Percentiles rank a stretch among this genome's conserved stretches.
Evolutionary conservation across 2,113 vertebrate genomes (phyloP).

Genomic region (Mobula birostris): DNA sequence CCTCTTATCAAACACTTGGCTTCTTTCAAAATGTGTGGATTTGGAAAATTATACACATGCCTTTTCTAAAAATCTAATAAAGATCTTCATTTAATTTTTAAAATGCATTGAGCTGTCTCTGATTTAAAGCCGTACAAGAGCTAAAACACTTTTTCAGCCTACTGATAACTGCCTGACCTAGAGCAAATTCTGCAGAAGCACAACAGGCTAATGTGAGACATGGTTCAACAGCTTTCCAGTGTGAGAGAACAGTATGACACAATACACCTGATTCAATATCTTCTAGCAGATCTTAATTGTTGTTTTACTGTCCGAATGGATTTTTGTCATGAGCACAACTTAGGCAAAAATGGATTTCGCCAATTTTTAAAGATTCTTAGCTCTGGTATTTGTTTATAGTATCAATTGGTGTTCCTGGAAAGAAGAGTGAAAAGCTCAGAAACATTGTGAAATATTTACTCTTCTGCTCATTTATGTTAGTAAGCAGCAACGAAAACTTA

Average conservation of each 20-base stretch:
- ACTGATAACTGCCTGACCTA: conserved; percentile 1
- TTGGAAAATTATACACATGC: not conserved
- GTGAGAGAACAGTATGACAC: not conserved
- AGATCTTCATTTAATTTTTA: conserved; percentile 8
- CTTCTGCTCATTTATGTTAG: not conserved
- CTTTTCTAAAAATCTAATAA: not conserved
- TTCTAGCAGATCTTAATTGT: not conserved
- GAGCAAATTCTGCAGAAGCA: conserved; percentile 16
- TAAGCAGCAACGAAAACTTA: not conserved
- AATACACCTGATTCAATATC: not conserved
- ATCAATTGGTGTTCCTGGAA: not conserved
- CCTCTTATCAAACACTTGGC: conserved; percentile 1
- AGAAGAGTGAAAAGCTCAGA: not conserved
- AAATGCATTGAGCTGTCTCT: conserved; percentile 20
- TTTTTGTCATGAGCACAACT: not conserved
- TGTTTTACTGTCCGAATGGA: not conserved
- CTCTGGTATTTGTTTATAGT: not conserved
- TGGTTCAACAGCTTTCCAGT: conserved; percentile 23
- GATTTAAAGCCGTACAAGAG: conserved; percentile 1
- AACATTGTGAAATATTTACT: not conserved
- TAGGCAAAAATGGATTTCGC: not conserved
- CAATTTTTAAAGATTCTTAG: not conserved
- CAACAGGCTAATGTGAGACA: not conserved
- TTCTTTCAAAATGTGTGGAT: conserved; percentile 6
- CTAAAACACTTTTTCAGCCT: conserved; percentile 15